These are phyloP conservation scores for Xylocopa sonorina DNA, from an alignment of 1,140 invertebrate species.

Conservation along the genomic window DNA sequence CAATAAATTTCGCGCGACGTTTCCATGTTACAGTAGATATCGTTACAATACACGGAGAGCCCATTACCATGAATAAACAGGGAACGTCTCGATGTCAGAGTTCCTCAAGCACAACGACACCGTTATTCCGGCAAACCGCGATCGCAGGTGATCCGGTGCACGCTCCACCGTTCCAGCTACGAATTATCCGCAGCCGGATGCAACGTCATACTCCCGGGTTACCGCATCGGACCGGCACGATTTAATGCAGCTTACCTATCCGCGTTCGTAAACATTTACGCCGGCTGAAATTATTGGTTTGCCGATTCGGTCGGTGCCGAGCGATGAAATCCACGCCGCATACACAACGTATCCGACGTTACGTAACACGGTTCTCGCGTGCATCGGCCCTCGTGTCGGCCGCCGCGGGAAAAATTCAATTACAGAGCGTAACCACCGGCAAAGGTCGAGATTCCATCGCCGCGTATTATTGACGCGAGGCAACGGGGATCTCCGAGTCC, in stretches of 20 bases:
- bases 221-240: constrained; percentile 32
- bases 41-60: too few species aligned
- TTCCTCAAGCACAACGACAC: not conserved
- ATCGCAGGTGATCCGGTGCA: not conserved
- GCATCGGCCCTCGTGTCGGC: not conserved
- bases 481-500: not conserved
- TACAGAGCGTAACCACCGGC: not conserved
- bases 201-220: constrained; percentile 35
- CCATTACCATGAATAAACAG: too few species aligned
- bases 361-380: not conserved
- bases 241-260: constrained; percentile 53
- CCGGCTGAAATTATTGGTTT: constrained; percentile 49
- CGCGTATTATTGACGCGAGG: constrained; percentile 8
- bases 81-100: not conserved
- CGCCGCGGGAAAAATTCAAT: constrained; percentile 11
- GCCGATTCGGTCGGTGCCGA: constrained; percentile 18
- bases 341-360: not conserved
- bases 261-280: constrained; percentile 47
- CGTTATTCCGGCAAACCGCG: not conserved
- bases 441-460: not conserved
- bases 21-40: too few species aligned
- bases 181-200: constrained; percentile 44
- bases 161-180: not conserved
- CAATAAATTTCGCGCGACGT: too few species aligned
- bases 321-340: not conserved